phyloP scores from a whole-genome alignment of 2,888 invertebrate species.

The Ectropis crepuscularia region DNA sequence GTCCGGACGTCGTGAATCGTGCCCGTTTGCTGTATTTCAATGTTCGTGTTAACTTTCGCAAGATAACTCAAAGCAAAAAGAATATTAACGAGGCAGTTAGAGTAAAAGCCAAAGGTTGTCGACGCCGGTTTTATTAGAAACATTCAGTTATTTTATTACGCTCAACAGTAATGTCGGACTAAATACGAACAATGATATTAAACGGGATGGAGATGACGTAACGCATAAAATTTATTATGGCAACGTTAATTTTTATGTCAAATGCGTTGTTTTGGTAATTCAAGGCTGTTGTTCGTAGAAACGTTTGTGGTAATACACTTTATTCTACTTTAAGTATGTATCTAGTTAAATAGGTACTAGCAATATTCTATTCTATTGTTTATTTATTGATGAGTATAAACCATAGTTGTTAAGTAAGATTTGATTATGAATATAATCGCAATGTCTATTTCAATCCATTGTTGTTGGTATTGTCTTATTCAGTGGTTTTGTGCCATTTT shows the following conservation, averaged over 20 bases:
- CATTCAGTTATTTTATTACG: slow-evolving; percentile 58
- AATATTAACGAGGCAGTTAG: slow-evolving; percentile 26
- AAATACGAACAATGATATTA: slow-evolving; percentile 49
- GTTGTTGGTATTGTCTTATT: no score
- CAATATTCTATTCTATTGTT: no score
- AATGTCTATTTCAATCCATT: no score
- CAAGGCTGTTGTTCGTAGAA: slow-evolving; percentile 21
- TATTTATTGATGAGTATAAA: no score
- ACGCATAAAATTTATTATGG: slow-evolving; percentile 55
- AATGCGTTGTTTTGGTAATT: slow-evolving; percentile 46
- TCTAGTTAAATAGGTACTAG: not conserved
- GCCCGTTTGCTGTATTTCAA: no score
- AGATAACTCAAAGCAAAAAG: slow-evolving; percentile 21
- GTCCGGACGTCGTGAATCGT: no score
- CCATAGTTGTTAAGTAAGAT: no score
- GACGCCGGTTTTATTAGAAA: slow-evolving; percentile 50
- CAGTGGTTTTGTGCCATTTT: no score
- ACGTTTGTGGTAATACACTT: not conserved
- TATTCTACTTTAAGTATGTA: not conserved
- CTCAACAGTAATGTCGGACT: slow-evolving; percentile 56
- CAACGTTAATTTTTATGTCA: slow-evolving; percentile 57
- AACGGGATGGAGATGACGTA: slow-evolving; percentile 53
- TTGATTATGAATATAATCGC: no score
- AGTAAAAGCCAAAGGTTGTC: slow-evolving; percentile 27
- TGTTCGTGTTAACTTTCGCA: slow-evolving; percentile 19